A percentile compares a stretch with the other conserved stretches of the same genome.
Evolutionary conservation across 2,888 invertebrate species (phyloP).

Genomic region (Nymphalis urticae): DNA sequence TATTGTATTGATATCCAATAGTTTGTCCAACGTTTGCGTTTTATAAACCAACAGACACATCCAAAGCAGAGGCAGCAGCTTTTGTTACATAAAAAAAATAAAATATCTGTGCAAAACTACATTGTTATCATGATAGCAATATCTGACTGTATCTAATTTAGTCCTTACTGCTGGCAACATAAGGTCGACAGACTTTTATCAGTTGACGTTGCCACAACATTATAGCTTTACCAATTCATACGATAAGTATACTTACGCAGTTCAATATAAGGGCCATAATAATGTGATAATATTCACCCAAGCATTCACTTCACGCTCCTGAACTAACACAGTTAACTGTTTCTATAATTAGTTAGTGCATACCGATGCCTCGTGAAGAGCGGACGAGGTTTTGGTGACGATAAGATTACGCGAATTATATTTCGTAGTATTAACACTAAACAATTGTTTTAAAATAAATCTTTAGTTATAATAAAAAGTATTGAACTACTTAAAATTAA

Average conservation of each 20-base stretch:
- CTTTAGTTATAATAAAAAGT: neutral
- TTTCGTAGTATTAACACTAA: too few species aligned
- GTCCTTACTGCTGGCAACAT: neutral
- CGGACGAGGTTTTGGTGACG: slow-evolving; percentile 18
- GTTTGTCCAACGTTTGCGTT: neutral
- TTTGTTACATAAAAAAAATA: slow-evolving; percentile 3
- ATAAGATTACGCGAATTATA: slow-evolving; percentile 6
- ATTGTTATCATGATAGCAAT: neutral
- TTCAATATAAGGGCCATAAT: neutral
- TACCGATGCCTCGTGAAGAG: slow-evolving; percentile 23
- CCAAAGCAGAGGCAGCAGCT: neutral
- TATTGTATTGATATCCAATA: neutral
- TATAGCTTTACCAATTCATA: neutral
- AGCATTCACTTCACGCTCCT: slow-evolving; percentile 9
- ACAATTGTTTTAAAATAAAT: neutral
- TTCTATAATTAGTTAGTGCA: slow-evolving; percentile 38
- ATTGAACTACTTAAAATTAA: neutral
- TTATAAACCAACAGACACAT: neutral
- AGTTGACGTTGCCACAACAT: neutral
- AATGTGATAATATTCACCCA: neutral
- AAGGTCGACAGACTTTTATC: slow-evolving; percentile 1
- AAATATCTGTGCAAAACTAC: neutral
- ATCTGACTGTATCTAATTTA: neutral
- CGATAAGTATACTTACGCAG: slow-evolving; percentile 1
- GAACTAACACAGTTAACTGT: slow-evolving; percentile 28